Evolutionary conservation across 2,888 invertebrate species (phyloP).

Genomic region (Eristalinus aeneus): DNA sequence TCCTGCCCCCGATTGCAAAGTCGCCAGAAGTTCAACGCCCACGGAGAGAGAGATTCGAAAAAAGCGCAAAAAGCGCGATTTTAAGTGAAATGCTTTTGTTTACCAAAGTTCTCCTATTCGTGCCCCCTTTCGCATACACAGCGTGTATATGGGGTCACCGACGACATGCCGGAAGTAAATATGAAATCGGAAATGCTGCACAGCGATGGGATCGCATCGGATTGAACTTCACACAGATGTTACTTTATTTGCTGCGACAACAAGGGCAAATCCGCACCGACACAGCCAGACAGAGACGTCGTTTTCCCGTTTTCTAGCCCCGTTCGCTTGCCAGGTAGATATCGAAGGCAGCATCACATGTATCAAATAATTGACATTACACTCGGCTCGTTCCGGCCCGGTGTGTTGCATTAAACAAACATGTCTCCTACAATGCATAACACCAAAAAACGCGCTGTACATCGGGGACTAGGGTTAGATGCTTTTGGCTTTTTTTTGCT

Average conservation of each 20-base stretch:
- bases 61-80: not conserved
- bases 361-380: not conserved
- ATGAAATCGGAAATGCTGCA: not conserved
- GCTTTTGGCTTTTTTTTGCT: not conserved
- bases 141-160: not conserved
- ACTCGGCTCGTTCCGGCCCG: not conserved
- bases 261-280: not conserved
- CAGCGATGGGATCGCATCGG: not conserved
- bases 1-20: not conserved
- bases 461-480: not conserved
- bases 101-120: not conserved
- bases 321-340: not conserved
- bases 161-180: not conserved
- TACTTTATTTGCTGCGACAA: not conserved
- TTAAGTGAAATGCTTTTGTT: not conserved
- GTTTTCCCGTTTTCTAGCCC: not conserved
- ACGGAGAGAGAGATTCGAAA: not conserved
- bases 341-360: not conserved
- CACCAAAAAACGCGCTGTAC: not conserved
- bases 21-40: not conserved
- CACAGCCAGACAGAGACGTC: not conserved
- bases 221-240: not conserved
- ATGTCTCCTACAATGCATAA: not conserved
- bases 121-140: not conserved
- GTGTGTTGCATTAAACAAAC: not conserved